Percentiles rank a stretch among this genome's conserved stretches.
Conservation (phyloP, 2,888 invertebrate genomes). For the Auanema sp. region DNA sequence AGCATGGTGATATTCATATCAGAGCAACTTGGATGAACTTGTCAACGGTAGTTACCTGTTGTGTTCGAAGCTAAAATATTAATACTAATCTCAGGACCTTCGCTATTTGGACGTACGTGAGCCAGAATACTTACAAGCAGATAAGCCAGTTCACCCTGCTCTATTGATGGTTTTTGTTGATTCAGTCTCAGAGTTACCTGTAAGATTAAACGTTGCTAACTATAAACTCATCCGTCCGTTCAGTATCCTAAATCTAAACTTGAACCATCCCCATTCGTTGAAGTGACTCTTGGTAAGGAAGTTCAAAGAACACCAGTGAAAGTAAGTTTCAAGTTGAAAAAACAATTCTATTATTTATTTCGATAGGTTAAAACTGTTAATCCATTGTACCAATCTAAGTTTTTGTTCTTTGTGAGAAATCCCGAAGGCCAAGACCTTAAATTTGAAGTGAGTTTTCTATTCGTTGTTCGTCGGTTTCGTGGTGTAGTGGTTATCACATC, state of each 20-base stretch:
- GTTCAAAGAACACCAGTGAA: constrained; percentile 65
- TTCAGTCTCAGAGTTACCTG: constrained; percentile 86
- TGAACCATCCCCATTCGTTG: constrained; percentile 82
- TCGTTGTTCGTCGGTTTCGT: neutral
- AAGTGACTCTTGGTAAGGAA: constrained; percentile 79
- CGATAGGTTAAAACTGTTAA: constrained; percentile 74
- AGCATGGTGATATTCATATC: constrained; percentile 88
- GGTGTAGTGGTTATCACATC: constrained; percentile 45
- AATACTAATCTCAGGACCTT: constrained; percentile 3
- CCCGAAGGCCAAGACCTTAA: constrained; percentile 85
- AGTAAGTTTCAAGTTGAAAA: constrained; percentile 16
- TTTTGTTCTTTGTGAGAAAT: constrained; percentile 87
- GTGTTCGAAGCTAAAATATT: neutral
- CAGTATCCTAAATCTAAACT: constrained; percentile 65
- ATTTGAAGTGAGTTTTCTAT: constrained; percentile 70
- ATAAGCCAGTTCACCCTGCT: constrained; percentile 66
- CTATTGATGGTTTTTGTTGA: constrained; percentile 84
- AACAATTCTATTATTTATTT: neutral
- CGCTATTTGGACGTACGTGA: constrained; percentile 14
- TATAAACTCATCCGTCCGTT: neutral
- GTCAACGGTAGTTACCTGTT: constrained; percentile 9
- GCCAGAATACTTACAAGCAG: constrained; percentile 48
- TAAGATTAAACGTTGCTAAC: constrained; percentile 69
- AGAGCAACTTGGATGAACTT: constrained; percentile 86
- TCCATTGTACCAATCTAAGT: constrained; percentile 92